Percentiles rank a stretch among this genome's conserved stretches.
Conservation (phyloP, 2,888 invertebrate genomes). For the Pyralis farinalis region DNA sequence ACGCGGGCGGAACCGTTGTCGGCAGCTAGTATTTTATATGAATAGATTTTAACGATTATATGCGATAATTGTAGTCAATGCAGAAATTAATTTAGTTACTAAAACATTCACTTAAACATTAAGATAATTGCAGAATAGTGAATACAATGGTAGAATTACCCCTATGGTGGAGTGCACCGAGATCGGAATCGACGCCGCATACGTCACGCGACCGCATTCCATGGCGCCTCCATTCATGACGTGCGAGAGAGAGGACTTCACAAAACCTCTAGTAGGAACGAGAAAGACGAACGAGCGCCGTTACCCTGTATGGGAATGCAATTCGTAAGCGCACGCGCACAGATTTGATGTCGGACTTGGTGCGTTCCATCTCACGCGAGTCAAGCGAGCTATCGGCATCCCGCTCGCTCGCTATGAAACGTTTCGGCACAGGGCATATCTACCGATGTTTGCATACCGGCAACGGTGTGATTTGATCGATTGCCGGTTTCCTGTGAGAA, state of each 20-base stretch:
- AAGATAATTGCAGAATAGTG: not conserved
- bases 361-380: slow-evolving; percentile 51
- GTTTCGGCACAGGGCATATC: slow-evolving; percentile 50
- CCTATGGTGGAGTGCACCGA: slow-evolving; percentile 74
- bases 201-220: slow-evolving; percentile 84
- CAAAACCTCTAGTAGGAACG: slow-evolving; percentile 55
- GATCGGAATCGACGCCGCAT: slow-evolving; percentile 80
- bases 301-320: slow-evolving; percentile 75
- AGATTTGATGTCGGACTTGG: slow-evolving; percentile 60
- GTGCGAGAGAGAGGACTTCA: slow-evolving; percentile 57
- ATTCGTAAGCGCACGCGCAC: slow-evolving; percentile 74
- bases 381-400: slow-evolving; percentile 42
- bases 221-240: slow-evolving; percentile 76
- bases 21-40: no score
- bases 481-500: slow-evolving; percentile 71
- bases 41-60: no score
- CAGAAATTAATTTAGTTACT: no score
- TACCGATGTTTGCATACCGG: slow-evolving; percentile 64
- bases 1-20: no score
- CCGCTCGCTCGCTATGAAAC: slow-evolving; percentile 39
- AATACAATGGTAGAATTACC: slow-evolving; percentile 52
- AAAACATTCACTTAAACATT: no score
- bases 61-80: no score
- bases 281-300: slow-evolving; percentile 63
- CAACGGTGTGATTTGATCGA: slow-evolving; percentile 71